Evolutionary conservation across 2,113 vertebrate species (phyloP).

Genomic region (Cromileptes altivelis): DNA sequence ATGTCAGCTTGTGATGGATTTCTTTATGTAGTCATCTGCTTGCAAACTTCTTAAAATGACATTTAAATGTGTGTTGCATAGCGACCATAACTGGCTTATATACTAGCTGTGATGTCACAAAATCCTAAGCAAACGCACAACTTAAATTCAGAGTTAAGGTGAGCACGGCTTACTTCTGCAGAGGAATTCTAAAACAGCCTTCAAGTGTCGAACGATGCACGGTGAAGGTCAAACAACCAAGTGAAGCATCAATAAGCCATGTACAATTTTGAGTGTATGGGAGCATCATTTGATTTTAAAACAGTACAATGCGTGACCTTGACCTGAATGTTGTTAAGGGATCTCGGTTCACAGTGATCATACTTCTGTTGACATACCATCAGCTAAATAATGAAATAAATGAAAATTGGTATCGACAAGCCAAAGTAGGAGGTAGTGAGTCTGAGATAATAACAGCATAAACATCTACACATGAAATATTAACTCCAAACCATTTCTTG

Average conservation of each 20-base stretch:
- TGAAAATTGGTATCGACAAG: conserved; percentile 5
- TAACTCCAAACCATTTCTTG: conserved; percentile 45
- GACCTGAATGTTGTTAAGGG: neutral
- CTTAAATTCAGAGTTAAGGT: neutral
- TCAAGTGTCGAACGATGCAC: neutral
- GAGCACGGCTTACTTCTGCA: neutral
- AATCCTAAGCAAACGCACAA: neutral
- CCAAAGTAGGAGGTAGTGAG: conserved; percentile 4
- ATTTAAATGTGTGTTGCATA: neutral
- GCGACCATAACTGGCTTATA: neutral
- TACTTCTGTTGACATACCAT: neutral
- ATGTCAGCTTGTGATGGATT: too few species aligned
- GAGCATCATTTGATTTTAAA: neutral
- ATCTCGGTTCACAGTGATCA: neutral
- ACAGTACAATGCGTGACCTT: neutral
- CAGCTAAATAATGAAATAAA: conserved; percentile 9
- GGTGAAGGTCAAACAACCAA: neutral
- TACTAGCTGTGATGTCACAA: neutral
- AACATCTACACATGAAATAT: conserved; percentile 58
- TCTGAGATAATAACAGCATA: conserved; percentile 14
- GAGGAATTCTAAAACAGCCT: neutral
- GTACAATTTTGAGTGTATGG: neutral
- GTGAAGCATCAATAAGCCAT: neutral
- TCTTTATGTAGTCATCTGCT: too few species aligned
- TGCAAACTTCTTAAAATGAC: too few species aligned